Evolutionary conservation across 1,140 invertebrate genomes (phyloP).

Genomic region (Xylocopa sonorina): DNA sequence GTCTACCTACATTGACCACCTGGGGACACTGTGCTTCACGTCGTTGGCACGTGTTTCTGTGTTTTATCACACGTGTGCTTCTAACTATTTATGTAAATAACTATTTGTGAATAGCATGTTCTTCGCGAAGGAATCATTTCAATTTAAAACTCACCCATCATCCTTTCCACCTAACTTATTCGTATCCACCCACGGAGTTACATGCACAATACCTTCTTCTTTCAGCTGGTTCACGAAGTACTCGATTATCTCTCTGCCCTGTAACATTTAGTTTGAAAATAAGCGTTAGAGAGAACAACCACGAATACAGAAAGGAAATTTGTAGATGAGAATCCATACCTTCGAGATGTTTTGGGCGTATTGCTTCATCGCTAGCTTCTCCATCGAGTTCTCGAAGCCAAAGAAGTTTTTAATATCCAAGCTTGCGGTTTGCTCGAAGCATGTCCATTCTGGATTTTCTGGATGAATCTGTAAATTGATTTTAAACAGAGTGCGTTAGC

Average conservation of each 20-base stretch:
- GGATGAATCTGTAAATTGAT: slow-evolving; percentile 90
- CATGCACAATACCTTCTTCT: slow-evolving; percentile 90
- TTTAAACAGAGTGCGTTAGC: no score
- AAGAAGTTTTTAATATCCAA: slow-evolving; percentile 98
- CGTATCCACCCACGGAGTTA: slow-evolving; percentile 83
- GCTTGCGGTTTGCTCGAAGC: slow-evolving; percentile 96
- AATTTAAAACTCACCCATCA: slow-evolving; percentile 66
- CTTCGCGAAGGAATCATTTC: no score
- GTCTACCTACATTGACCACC: no score
- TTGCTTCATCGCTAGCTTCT: slow-evolving; percentile 98
- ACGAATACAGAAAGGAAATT: neutral
- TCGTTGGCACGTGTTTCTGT: no score
- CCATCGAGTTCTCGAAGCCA: slow-evolving; percentile 97
- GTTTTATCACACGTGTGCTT: no score
- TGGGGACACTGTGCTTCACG: no score
- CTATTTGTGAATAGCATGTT: no score
- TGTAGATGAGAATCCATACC: slow-evolving; percentile 80
- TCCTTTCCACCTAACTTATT: slow-evolving; percentile 58
- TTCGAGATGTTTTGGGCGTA: slow-evolving; percentile 96
- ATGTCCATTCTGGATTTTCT: slow-evolving; percentile 97
- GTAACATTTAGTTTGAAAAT: slow-evolving; percentile 8
- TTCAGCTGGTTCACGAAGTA: slow-evolving; percentile 92
- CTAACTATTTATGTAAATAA: no score
- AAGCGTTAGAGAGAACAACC: slow-evolving; percentile 38
- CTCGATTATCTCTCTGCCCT: slow-evolving; percentile 98